Evolutionary conservation across 2,797 vertebrate genomes (phyloP), one percentile per base, ranked within the genome.

Genomic region (Buceros bicornis): DNA sequence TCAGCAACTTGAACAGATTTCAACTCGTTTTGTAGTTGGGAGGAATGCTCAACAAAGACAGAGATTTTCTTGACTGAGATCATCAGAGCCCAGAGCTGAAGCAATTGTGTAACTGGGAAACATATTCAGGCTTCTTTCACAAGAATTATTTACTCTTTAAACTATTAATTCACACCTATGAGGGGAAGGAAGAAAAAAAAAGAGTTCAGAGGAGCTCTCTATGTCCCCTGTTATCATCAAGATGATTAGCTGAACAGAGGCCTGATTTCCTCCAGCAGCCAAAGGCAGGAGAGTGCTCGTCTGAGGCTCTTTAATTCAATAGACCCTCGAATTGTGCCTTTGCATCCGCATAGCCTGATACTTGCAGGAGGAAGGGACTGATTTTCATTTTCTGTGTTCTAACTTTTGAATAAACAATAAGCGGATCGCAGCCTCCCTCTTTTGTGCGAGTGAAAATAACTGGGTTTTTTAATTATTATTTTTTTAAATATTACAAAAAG

Each of bases 401-500:
- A 97, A 95, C 82, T 97, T 97, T 97, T 94, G 96, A 89, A 96
- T 97, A 98, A 94, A 96, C 97, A 95, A 93, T 89, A 97, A 91
- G 96, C 93, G 91, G 95, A 94, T 97, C 93, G 6, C 93, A 97
- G 94, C 96, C 97, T 97, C 95, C 96, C 84, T 97, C 97, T 96
- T 98, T 98, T 98, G 96, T 98, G 94, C 28, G 11, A 97, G 95
- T 89, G 97, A 97, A 97, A 97, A 97, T 95, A 98, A 97, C 95
- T 96, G 85, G 10, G 11, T 96, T 97, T 98, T 97, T 97, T 97
- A 98, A 98, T 98, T 98, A 98, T 33, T 57, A 56, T 33, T 35
- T 16, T 54, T 93, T 96, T 95, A 79, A 98, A 98, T 98, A 98
- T 98, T 98, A 98, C 98, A 98, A 99, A 98, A 98, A 98, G 98